Base-by-base conservation (phyloP, 2,888 invertebrate genomes). In the Chironomus riparius region DNA sequence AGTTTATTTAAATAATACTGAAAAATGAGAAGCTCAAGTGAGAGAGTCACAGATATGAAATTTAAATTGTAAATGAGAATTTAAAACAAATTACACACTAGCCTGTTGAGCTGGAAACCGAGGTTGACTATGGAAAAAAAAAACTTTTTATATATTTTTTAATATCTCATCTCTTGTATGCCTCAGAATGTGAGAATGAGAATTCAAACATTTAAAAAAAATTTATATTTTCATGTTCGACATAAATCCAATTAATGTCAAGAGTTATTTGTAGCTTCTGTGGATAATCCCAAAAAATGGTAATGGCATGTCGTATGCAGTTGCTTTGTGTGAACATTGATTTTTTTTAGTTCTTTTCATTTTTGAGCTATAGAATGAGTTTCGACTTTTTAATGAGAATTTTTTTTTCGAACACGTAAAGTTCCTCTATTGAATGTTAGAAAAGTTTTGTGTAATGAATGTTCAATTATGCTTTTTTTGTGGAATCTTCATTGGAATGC, bases 201-300 rank as follows among this genome's bases (percentile, higher is more conserved):
- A 18, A 56, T 56, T 38, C 10, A 38, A 10, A 38, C 38, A 38
- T 5, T 1, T 1, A n/a, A 28, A 38, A 38, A 38, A 38, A 38
- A 38, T n/a, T n/a, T n/a, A 38, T 56, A 56, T 56, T 56, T 56
- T 56, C 18, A 56, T 56, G 56, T 56, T 56, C 56, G 56, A 56
- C 56, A 56, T 56, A 56, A 56, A 56, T 56, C 56, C 70, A 70
- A 70, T 70, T 70, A 70, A 48, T 70, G 70, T 70, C 70, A 48
- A 68, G 70, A 38, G 28, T 70, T 28, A 38, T 70, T 70, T 28
- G 47, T 48, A 70, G 38, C 70, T 70, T 70, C 70, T 70, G 70
- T 70, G 56, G 56, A 56, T 56, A 56, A 56, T 56, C 56, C 56
- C 15, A 18, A 56, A 56, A 56, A 56, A 56, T 56, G 56, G 18